phyloP scores from a whole-genome alignment of 2,797 vertebrate genomes.

The Champsocephalus gunnari region DNA sequence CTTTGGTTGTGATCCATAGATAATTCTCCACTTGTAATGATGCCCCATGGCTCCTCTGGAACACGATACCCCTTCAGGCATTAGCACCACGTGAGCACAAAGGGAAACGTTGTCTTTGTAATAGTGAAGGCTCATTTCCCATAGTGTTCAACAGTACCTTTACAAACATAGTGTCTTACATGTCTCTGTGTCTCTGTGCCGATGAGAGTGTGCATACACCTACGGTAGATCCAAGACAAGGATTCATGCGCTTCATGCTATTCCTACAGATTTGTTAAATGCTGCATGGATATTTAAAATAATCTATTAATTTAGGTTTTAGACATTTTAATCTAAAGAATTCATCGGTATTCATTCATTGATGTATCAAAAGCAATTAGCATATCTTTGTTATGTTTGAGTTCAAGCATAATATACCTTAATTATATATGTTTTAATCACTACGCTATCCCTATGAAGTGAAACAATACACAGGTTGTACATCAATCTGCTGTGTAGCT shows the following conservation, averaged over 20 bases:
- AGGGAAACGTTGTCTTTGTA: conserved; percentile 69
- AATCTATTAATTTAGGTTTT: background rate
- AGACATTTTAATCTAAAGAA: background rate
- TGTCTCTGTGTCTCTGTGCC: conserved; percentile 31
- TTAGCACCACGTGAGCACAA: conserved; percentile 52
- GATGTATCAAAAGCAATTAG: background rate
- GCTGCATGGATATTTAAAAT: background rate
- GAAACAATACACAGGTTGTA: background rate
- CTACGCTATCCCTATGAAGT: too few relatives aligned
- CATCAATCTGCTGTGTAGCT: background rate
- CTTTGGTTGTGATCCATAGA: conserved; percentile 67
- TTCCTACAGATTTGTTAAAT: background rate
- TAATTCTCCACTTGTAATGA: conserved; percentile 78
- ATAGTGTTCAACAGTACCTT: conserved; percentile 48
- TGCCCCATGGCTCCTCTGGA: conserved; percentile 69
- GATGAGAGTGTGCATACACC: conserved; percentile 31
- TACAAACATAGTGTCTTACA: conserved; percentile 56
- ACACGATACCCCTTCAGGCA: conserved; percentile 69
- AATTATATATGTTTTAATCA: too few relatives aligned
- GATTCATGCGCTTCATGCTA: conserved; percentile 3
- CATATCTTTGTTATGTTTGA: background rate
- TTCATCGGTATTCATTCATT: background rate
- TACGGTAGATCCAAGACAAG: conserved; percentile 40
- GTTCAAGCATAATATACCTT: background rate
- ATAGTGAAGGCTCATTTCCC: conserved; percentile 68